Percentiles rank a stretch among this genome's conserved stretches.
Evolutionary conservation across 2,113 vertebrate species (phyloP).

Genomic region (Equus przewalskii): DNA sequence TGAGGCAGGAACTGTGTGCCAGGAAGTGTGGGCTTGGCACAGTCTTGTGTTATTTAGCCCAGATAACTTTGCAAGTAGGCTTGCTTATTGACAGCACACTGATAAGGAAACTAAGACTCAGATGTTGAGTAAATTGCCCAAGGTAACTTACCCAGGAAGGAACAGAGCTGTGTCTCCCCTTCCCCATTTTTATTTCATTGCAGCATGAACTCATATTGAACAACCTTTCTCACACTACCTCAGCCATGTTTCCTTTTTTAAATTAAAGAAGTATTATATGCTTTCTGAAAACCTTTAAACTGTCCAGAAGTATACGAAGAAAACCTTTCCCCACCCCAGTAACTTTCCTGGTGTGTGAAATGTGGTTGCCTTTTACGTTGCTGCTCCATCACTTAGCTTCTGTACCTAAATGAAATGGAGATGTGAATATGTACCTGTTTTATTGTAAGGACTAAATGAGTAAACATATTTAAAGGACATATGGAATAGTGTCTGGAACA

Average conservation of each 20-base stretch:
- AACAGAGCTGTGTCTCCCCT: neutral
- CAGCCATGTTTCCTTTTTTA: neutral
- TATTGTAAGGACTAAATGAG: neutral
- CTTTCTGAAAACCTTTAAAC: constrained; percentile 23
- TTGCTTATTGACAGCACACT: neutral
- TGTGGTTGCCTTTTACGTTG: neutral
- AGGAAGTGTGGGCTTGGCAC: neutral
- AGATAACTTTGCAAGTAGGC: neutral
- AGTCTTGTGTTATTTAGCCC: neutral
- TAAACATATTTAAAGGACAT: neutral
- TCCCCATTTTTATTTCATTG: neutral
- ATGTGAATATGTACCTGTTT: neutral
- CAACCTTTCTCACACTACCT: neutral
- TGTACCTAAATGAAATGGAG: neutral
- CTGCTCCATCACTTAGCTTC: neutral
- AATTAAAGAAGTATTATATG: neutral
- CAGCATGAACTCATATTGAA: neutral
- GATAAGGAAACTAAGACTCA: neutral
- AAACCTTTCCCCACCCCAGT: neutral
- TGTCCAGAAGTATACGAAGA: neutral
- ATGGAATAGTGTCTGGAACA: neutral
- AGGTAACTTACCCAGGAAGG: neutral
- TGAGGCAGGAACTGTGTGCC: neutral
- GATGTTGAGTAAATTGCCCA: neutral
- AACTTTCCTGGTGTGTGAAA: neutral